phyloP scores from a whole-genome alignment of 2,888 invertebrate species.

The Phengaris arion region DNA sequence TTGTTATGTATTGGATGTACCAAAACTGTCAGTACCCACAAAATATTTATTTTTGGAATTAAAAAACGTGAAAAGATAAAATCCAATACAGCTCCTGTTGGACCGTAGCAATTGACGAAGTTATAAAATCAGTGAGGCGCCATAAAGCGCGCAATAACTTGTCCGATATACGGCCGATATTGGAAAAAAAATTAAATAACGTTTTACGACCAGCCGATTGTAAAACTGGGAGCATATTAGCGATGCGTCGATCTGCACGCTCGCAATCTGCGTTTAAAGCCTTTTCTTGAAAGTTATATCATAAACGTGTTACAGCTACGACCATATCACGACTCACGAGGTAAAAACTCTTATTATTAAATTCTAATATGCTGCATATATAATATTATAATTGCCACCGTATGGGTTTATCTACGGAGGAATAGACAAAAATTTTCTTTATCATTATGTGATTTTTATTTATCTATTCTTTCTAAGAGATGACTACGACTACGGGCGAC shows the following conservation, averaged over 20 bases:
- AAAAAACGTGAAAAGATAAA: constrained; percentile 1
- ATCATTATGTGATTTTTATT: no score
- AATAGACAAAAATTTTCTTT: no score
- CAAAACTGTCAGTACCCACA: no score
- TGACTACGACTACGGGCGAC: no score
- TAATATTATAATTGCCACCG: no score
- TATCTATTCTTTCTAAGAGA: no score
- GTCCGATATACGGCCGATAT: constrained; percentile 68
- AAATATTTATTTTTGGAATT: neutral
- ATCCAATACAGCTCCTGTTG: constrained; percentile 45
- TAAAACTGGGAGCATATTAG: constrained; percentile 67
- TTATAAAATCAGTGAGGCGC: constrained; percentile 75
- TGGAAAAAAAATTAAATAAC: constrained; percentile 51
- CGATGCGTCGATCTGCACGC: constrained; percentile 46
- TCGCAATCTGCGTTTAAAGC: constrained; percentile 53
- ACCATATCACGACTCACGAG: no score
- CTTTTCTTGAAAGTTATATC: constrained; percentile 54
- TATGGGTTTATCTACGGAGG: no score
- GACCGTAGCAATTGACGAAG: constrained; percentile 56
- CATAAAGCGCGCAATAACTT: constrained; percentile 69
- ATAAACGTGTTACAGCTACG: constrained; percentile 39
- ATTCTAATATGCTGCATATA: no score
- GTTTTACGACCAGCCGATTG: constrained; percentile 64
- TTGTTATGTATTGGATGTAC: no score
- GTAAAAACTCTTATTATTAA: no score